phyloP scores from a whole-genome alignment of 2,797 vertebrate genomes.

The Clarias laeviceps region DNA sequence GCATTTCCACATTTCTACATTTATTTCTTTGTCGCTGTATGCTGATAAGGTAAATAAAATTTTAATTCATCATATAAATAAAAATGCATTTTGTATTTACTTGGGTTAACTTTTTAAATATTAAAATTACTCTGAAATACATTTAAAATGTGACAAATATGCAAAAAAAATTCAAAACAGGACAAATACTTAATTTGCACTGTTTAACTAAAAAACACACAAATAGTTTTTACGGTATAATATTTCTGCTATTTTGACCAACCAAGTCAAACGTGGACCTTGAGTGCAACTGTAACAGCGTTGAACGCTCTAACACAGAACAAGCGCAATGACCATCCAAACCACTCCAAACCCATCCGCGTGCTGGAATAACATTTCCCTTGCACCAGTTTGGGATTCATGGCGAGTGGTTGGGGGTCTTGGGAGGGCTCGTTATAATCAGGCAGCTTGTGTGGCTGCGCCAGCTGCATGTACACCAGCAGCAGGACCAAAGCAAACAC shows the following conservation, averaged over 20 bases:
- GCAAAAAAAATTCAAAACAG: too few species aligned
- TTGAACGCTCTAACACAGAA: not conserved
- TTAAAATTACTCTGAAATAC: too few species aligned
- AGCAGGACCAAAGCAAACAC: conserved; percentile 44
- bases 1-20: too few species aligned
- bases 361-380: not conserved
- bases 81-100: too few species aligned
- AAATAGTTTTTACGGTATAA: not conserved
- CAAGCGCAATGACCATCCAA: not conserved
- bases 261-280: not conserved
- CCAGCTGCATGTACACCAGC: conserved; percentile 48
- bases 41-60: too few species aligned
- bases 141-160: too few species aligned
- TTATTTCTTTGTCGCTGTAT: too few species aligned
- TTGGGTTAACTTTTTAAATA: too few species aligned
- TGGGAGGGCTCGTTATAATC: conserved; percentile 52
- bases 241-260: not conserved
- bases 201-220: too few species aligned
- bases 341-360: not conserved
- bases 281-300: not conserved
- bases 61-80: too few species aligned
- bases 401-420: conserved; percentile 36
- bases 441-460: conserved; percentile 48
- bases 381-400: conserved; percentile 42
- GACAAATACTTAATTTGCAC: too few species aligned